A percentile compares a stretch with the other conserved stretches of the same genome.
Evolutionary conservation across 2,797 vertebrate genomes (phyloP).

Genomic region (Scolopax bukidnonensis): DNA sequence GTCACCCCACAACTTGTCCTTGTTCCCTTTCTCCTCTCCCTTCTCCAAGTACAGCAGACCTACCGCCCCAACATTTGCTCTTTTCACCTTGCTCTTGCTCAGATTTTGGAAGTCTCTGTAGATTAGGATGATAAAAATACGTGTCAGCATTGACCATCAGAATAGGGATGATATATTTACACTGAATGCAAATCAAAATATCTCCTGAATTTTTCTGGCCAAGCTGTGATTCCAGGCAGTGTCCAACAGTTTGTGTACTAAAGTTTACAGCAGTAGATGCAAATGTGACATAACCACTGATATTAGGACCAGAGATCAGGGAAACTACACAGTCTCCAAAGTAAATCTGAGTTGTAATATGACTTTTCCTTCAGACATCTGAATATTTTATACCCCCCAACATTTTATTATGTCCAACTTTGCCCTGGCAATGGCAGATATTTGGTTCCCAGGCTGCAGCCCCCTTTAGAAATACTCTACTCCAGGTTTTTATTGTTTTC

Average conservation of each 20-base stretch:
- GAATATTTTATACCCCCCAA: background rate
- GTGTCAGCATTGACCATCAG: accelerated
- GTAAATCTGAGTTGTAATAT: background rate
- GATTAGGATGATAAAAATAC: background rate
- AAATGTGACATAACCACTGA: background rate
- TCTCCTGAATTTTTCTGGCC: background rate
- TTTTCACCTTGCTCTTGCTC: background rate
- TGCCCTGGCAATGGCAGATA: background rate
- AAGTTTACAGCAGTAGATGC: background rate
- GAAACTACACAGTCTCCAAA: background rate
- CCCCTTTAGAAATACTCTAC: background rate
- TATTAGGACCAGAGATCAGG: background rate
- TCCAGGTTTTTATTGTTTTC: background rate
- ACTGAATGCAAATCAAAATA: background rate
- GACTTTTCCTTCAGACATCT: background rate
- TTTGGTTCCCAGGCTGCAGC: background rate
- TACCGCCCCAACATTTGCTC: accelerated
- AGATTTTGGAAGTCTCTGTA: background rate
- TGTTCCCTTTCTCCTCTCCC: background rate
- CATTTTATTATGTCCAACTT: background rate
- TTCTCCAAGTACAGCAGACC: background rate
- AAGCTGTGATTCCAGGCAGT: background rate
- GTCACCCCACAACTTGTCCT: background rate
- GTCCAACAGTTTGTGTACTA: background rate
- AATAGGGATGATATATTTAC: background rate